Evolutionary conservation across 2,797 vertebrate species (phyloP).

Genomic region (Takifugu ocellatus): DNA sequence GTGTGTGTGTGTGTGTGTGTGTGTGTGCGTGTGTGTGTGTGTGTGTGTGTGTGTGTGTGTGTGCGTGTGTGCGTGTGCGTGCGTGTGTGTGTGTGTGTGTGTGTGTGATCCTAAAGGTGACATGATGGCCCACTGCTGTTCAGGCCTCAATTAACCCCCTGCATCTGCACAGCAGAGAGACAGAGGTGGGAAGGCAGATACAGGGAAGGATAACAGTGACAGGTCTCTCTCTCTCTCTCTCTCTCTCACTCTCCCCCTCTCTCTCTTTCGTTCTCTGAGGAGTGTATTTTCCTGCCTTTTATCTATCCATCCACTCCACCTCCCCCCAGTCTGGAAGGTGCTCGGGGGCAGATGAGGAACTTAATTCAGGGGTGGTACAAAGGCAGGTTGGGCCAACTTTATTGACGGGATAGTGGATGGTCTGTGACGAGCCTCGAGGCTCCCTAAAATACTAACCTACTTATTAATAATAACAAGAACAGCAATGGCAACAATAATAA

Average conservation of each 20-base stretch:
- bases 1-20: conserved; percentile 9
- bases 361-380: conserved; percentile 69
- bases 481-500: too few relatives aligned
- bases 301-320: conserved; percentile 51
- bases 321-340: conserved; percentile 57
- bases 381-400: conserved; percentile 63
- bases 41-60: conserved; percentile 10
- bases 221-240: conserved; percentile 45
- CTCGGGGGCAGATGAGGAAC: conserved; percentile 66
- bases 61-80: conserved; percentile 14
- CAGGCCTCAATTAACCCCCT: conserved; percentile 73
- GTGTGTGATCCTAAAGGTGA: conserved; percentile 54
- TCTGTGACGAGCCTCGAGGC: conserved; percentile 57
- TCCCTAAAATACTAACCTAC: conserved; percentile 57
- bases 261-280: conserved; percentile 8
- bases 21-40: conserved; percentile 12
- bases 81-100: conserved; percentile 16
- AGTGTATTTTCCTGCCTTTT: conserved; percentile 45
- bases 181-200: conserved; percentile 24
- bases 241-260: conserved; percentile 31
- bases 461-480: conserved; percentile 56
- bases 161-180: conserved; percentile 53
- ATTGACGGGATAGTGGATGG: conserved; percentile 53
- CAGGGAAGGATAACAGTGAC: conserved; percentile 22
- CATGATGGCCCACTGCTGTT: conserved; percentile 65